Percentiles rank a stretch among this genome's conserved stretches.
Evolutionary conservation across 1,140 invertebrate genomes (phyloP).

Genomic region (Parapsyche elsis): DNA sequence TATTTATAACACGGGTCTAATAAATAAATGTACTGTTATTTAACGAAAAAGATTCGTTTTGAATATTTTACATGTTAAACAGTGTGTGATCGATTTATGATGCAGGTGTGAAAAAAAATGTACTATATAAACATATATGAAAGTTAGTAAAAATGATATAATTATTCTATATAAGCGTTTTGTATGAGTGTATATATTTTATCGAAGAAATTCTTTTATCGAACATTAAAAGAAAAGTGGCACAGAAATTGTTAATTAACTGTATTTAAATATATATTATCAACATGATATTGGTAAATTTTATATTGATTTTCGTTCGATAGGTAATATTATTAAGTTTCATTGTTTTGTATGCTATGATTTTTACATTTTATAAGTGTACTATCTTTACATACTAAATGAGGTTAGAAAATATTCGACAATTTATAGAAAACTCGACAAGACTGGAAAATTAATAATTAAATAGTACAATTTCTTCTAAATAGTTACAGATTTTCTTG

Average conservation of each 20-base stretch:
- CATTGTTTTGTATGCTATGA: not conserved
- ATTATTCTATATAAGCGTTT: slow-evolving; percentile 18
- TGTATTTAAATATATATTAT: not conserved
- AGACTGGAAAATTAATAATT: slow-evolving; percentile 17
- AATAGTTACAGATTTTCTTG: not conserved
- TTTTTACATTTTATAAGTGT: not conserved
- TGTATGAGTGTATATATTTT: slow-evolving; percentile 26
- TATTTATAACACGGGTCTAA: not conserved
- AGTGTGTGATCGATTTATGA: too few species aligned
- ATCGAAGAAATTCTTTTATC: not conserved
- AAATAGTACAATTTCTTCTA: slow-evolving; percentile 8
- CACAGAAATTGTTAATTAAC: slow-evolving; percentile 6
- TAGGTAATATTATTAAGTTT: not conserved
- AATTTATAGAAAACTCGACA: slow-evolving; percentile 2
- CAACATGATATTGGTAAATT: not conserved
- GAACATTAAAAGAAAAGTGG: not conserved
- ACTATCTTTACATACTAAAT: too few species aligned
- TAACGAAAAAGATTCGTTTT: not conserved
- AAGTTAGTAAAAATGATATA: not conserved
- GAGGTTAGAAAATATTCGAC: too few species aligned
- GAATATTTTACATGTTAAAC: too few species aligned
- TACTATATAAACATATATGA: not conserved
- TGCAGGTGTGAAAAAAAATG: too few species aligned
- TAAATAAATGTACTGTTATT: slow-evolving; percentile 1
- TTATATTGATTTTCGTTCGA: not conserved